phyloP scores from a whole-genome alignment of 2,797 vertebrate species.

The Neostethus bicornis region DNA sequence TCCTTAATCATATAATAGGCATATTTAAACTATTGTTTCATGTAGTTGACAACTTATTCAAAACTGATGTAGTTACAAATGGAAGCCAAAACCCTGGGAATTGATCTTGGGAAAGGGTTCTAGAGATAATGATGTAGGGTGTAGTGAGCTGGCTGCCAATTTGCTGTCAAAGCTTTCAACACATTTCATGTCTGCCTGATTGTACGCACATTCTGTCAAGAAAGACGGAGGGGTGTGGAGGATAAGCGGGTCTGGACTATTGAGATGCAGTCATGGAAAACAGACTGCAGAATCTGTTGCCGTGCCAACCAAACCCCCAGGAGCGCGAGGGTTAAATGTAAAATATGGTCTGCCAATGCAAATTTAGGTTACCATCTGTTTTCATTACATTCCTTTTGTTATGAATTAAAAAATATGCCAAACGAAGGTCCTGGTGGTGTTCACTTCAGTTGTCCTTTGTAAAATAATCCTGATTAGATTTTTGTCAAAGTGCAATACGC shows the following conservation, averaged over 20 bases:
- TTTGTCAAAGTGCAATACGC: background rate
- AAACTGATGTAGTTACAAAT: background rate
- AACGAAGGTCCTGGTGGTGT: conserved; percentile 18
- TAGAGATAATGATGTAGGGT: conserved; percentile 21
- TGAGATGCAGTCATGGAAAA: conserved; percentile 71
- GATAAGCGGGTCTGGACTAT: conserved; percentile 63
- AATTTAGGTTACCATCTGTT: conserved; percentile 79
- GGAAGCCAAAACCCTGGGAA: conserved; percentile 4
- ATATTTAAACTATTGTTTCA: too few relatives aligned
- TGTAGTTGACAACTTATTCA: conserved; percentile 17
- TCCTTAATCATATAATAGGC: too few relatives aligned
- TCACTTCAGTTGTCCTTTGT: conserved; percentile 12
- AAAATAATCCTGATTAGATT: conserved; percentile 14
- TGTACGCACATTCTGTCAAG: conserved; percentile 37
- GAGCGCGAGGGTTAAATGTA: conserved; percentile 73
- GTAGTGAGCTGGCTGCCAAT: conserved; percentile 24
- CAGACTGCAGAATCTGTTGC: conserved; percentile 74
- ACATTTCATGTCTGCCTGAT: conserved; percentile 14
- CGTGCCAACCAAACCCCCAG: conserved; percentile 76
- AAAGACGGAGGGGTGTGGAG: conserved; percentile 46
- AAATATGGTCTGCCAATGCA: conserved; percentile 69
- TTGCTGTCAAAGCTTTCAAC: conserved; percentile 30
- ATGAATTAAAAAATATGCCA: conserved; percentile 37
- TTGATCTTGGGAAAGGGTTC: conserved; percentile 23
- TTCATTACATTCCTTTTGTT: conserved; percentile 63